Evolutionary conservation across 2,797 vertebrate genomes (phyloP).

Genomic region (Chelmon rostratus): DNA sequence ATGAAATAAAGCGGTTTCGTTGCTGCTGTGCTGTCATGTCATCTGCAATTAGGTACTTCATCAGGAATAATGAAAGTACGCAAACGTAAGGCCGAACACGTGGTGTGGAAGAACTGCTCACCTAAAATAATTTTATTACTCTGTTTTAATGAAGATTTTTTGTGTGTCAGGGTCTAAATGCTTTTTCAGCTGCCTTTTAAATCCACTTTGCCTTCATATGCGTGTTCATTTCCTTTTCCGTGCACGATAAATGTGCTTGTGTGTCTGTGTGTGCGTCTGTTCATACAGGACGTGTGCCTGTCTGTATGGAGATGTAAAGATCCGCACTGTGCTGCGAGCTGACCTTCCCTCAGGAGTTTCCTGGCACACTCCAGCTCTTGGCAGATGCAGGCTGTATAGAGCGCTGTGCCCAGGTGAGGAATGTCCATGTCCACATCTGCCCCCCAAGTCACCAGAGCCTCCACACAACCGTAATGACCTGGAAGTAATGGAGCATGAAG

Average conservation of each 20-base stretch:
- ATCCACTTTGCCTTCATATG: neutral
- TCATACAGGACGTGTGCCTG: constrained; percentile 4
- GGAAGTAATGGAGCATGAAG: constrained; percentile 74
- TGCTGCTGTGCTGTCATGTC: neutral
- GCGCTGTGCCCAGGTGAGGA: constrained; percentile 94
- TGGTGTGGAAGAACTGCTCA: neutral
- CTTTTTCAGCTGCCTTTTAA: neutral
- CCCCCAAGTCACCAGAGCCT: constrained; percentile 93
- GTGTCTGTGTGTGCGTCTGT: neutral
- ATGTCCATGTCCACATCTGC: constrained; percentile 94
- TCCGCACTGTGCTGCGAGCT: constrained; percentile 43
- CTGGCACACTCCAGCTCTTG: constrained; percentile 92
- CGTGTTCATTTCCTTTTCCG: neutral
- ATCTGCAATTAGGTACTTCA: neutral
- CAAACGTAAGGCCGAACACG: neutral
- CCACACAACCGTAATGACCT: constrained; percentile 95
- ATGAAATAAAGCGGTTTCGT: neutral
- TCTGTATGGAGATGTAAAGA: constrained; percentile 47
- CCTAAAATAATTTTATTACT: neutral
- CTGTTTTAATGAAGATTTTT: neutral
- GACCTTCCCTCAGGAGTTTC: constrained; percentile 95
- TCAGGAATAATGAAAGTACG: neutral
- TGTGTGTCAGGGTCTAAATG: neutral
- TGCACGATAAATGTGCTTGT: neutral
- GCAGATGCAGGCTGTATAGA: constrained; percentile 92